Evolutionary conservation across 2,888 invertebrate genomes (phyloP), one percentile per base, ranked within the genome.

Genomic region (Trachelus iudaicus): DNA sequence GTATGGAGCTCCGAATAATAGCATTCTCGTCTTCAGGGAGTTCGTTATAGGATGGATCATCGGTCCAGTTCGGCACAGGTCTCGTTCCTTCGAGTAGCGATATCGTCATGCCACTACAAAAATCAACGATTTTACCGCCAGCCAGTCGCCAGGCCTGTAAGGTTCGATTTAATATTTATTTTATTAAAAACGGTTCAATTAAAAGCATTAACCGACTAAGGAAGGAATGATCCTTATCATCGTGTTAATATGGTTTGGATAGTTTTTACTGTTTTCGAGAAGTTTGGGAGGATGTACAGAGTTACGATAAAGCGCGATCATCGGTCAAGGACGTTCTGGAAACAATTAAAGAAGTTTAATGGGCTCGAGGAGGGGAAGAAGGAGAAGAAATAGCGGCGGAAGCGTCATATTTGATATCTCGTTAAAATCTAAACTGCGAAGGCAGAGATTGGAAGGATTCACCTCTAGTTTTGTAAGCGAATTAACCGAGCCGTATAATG

Each of bases 391-490:
- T 40, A 35, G 12, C 35, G 40, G 23, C 6, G 56, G 23, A 9
- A 56, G 56, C 56, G 56, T 23, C 23, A 9, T 23, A 56, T 9
- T 56, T 56, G 56, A 23, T 56, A 9, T 23, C 56, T 56, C 23
- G 9, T 23, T 56, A 23, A 56, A 56, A 56, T 56, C 56, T 23
- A 56, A 15, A 15, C 15, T 40, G 15, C 4, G 56, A 56, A 56
- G 6, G 2, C 56, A 56, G 76, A 34, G 76, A 34, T 73, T 31
- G 69, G 34, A 71, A 71, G 81, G 30, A 76, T 79, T 84, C 87
- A 93, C 93, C 90, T 93, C 92, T 73, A 91, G 82, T 87, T 92
- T 92, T 3, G 92, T 91, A 69, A 93, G 85, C 75, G 82, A 81
- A 30, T 88, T 84, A 69, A 88, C 87, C 30, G 91, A 88, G 15